Evolutionary conservation across 2,113 vertebrate genomes (phyloP).

Genomic region (Ginglymostoma cirratum): DNA sequence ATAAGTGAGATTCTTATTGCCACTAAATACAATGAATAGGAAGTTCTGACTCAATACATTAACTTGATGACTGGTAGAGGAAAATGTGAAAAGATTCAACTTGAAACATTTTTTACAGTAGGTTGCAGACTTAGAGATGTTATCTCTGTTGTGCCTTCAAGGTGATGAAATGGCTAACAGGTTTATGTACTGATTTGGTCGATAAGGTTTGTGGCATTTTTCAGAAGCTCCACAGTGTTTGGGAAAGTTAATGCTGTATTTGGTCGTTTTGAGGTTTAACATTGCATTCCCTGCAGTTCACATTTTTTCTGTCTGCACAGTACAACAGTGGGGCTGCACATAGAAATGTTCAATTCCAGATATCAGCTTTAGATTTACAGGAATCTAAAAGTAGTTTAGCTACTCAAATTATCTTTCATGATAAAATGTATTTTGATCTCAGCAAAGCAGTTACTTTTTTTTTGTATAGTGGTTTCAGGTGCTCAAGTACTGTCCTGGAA

Average conservation of each 20-base stretch:
- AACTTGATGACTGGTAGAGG: not conserved
- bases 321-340: not conserved
- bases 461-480: not conserved
- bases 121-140: not conserved
- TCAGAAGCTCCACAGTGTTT: not conserved
- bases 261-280: not conserved
- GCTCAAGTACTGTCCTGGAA: not conserved
- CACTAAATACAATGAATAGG: not conserved
- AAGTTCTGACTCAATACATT: not conserved
- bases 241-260: not conserved
- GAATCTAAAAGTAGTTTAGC: not conserved
- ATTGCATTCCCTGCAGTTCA: not conserved
- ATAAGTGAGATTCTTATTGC: not conserved
- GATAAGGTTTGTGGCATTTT: not conserved
- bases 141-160: not conserved
- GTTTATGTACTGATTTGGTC: not conserved
- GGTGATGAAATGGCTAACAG: not conserved
- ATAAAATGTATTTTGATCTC: not conserved
- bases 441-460: not conserved
- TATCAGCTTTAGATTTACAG: too few relatives aligned
- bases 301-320: not conserved
- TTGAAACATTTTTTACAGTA: not conserved
- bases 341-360: not conserved
- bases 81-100: not conserved
- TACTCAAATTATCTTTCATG: not conserved